phyloP scores from a whole-genome alignment of 2,888 invertebrate genomes.

The Sarcophaga rosellei region DNA sequence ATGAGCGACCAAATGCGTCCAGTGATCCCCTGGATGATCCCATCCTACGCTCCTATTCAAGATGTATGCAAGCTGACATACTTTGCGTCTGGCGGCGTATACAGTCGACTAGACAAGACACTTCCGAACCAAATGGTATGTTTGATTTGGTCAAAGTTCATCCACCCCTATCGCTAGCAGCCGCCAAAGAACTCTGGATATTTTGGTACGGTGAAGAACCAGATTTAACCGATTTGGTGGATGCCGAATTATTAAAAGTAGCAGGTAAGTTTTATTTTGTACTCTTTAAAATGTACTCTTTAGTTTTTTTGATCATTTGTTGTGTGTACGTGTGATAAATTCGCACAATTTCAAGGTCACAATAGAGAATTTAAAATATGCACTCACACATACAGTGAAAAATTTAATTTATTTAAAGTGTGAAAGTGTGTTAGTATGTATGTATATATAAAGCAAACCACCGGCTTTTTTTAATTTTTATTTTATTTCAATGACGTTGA shows the following conservation, averaged over 20 bases:
- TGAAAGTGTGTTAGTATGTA: background rate
- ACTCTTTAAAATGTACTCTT: background rate
- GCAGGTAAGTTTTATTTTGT: slow-evolving; percentile 85
- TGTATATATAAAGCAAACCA: slow-evolving; percentile 17
- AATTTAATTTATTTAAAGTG: background rate
- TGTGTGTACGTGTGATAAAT: slow-evolving; percentile 3
- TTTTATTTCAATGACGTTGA: slow-evolving; percentile 15
- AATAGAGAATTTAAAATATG: slow-evolving; percentile 21
- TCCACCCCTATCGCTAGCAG: slow-evolving; percentile 90
- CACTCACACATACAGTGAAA: background rate
- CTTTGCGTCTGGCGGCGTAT: slow-evolving; percentile 99
- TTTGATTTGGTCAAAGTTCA: slow-evolving; percentile 82
- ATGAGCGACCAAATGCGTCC: slow-evolving; percentile 84
- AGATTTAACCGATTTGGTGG: slow-evolving; percentile 91
- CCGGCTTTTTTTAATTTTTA: slow-evolving; percentile 27
- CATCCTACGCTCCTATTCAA: slow-evolving; percentile 93
- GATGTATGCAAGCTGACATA: slow-evolving; percentile 96
- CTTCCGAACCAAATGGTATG: slow-evolving; percentile 82
- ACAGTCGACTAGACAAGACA: slow-evolving; percentile 84
- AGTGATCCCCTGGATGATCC: slow-evolving; percentile 93
- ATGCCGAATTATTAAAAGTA: slow-evolving; percentile 90
- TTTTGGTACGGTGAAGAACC: slow-evolving; percentile 99
- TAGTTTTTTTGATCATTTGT: background rate
- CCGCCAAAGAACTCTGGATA: slow-evolving; percentile 99
- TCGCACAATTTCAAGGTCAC: slow-evolving; percentile 68